phyloP scores from a whole-genome alignment of 2,888 invertebrate genomes.

The Folsomia candida region DNA sequence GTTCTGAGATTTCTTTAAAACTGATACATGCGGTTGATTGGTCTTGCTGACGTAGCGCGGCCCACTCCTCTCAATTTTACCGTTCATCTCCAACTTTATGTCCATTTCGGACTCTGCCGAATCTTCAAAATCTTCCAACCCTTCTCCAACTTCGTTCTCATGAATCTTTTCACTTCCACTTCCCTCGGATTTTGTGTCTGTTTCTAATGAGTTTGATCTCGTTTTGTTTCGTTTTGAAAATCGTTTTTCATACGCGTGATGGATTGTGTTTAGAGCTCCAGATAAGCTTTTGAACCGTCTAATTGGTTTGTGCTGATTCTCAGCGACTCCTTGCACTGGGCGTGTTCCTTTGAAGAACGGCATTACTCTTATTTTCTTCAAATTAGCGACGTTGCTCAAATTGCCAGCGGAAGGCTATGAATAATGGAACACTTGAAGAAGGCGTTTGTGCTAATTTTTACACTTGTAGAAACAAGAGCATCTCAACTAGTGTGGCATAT shows the following conservation, averaged over 20 bases:
- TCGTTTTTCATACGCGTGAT: background rate
- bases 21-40: background rate
- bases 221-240: background rate
- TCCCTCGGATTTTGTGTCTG: conserved; percentile 7
- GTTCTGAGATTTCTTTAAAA: background rate
- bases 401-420: background rate
- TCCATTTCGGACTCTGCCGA: background rate
- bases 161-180: background rate
- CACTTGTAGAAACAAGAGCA: background rate
- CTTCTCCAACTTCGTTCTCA: background rate
- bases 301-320: conserved; percentile 17
- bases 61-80: background rate
- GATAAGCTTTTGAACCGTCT: background rate
- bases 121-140: background rate
- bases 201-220: conserved; percentile 6
- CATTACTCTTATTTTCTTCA: conserved; percentile 1
- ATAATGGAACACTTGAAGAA: no score
- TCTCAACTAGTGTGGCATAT: background rate
- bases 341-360: background rate
- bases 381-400: background rate
- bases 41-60: background rate
- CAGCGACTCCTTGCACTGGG: background rate
- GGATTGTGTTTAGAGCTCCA: background rate
- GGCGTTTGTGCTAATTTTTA: no score
- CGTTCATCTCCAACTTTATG: background rate